Evolutionary conservation across 2,113 vertebrate species (phyloP), one percentile per base, ranked within the genome.

Genomic region (Gopherus evgoodei): DNA sequence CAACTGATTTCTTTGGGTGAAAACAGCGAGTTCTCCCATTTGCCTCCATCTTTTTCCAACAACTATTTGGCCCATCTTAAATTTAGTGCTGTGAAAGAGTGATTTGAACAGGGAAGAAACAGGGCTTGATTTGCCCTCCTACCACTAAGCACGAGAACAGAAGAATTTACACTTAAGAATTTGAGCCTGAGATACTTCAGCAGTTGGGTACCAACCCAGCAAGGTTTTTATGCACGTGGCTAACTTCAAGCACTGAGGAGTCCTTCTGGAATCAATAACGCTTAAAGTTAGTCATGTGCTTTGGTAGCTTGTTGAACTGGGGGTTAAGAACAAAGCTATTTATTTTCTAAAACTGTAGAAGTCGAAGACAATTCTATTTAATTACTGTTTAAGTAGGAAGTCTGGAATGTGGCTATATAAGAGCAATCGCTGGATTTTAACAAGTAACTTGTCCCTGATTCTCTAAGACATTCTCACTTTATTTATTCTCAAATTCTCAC

Each of bases 271-370:
- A 38, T 69, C 65, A 69, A 17, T n/a, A n/a, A 69, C 38, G 25
- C 42, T 25, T 78, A 47, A 47, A 47, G 38, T 47, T 78, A 44
- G 44, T 47, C 24, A 1, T 7, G 47, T 24, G 1, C 17, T 19
- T 0, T 52, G 62, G 38, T 14, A 13, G 7, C 11, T 84, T 0
- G 0, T 52, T 86, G 50, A 11, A 59, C 35, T 17, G 29, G 0
- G 1, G 75, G 8, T 56, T 78, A 57, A 49, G 84, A 90, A 8
- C 69, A 53, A 0, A 81, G 11, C 22, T 53, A 81, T 84, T 76
- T 11, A 5, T n/a, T 1, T 17, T 50, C 38, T 49, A 29, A 83
- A 42, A 8, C 0, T 3, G n/a, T 47, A 78, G 25, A 52, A 81
- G 44, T 21, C 21, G 1, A 19, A 95, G 83, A 49, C 11, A 25